phyloP scores from a whole-genome alignment of 2,113 vertebrate genomes.

The Podilymbus podiceps region DNA sequence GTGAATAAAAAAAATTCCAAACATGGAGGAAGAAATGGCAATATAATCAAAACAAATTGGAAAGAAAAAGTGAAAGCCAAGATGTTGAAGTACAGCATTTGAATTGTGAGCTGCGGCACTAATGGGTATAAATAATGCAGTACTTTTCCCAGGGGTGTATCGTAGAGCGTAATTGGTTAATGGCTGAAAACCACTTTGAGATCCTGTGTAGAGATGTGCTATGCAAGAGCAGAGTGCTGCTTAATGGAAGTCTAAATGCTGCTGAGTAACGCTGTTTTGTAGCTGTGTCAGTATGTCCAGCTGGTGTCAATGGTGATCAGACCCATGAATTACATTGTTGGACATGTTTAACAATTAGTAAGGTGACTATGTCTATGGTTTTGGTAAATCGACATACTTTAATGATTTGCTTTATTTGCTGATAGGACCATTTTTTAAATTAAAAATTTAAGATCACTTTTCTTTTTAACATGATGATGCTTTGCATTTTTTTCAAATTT shows the following conservation, averaged over 20 bases:
- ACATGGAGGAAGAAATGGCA: neutral
- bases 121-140: conserved; percentile 31
- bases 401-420: neutral
- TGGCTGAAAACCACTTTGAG: neutral
- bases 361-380: neutral
- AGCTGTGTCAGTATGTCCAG: neutral
- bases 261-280: neutral
- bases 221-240: neutral
- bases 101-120: neutral
- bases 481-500: neutral
- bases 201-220: neutral
- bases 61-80: neutral
- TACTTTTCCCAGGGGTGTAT: neutral
- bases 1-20: neutral
- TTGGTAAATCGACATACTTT: neutral
- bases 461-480: neutral
- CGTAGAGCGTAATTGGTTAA: conserved; percentile 21
- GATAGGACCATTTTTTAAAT: neutral
- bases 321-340: neutral
- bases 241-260: neutral
- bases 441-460: neutral
- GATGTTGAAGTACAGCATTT: neutral
- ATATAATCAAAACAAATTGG: neutral
- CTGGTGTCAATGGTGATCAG: neutral
- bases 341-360: neutral